These are phyloP conservation scores for Acanthosoma haemorrhoidale DNA, from an alignment of 2,888 invertebrate species.

Conservation along the genomic window DNA sequence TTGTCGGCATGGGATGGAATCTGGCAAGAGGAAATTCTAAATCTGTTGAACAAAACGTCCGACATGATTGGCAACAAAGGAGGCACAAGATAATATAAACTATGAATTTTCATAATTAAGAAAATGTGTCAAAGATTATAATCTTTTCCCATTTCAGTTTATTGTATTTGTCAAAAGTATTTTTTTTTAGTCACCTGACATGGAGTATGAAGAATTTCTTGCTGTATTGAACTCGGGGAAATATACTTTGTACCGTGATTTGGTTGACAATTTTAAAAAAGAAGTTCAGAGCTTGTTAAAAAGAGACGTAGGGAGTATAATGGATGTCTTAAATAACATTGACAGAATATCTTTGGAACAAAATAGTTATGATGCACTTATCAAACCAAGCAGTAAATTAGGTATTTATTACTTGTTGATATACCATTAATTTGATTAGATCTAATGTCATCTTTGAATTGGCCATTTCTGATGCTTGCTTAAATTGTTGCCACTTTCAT, in stretches of 20 bases:
- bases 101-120: too few species aligned
- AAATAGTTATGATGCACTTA: slow-evolving; percentile 54
- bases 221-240: slow-evolving; percentile 58
- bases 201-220: slow-evolving; percentile 64
- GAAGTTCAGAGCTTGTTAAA: slow-evolving; percentile 55
- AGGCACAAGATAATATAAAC: too few species aligned
- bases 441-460: too few species aligned
- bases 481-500: slow-evolving; percentile 17
- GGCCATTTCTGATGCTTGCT: slow-evolving; percentile 32
- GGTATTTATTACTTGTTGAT: slow-evolving; percentile 52
- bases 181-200: slow-evolving; percentile 63
- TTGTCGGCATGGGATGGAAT: too few species aligned
- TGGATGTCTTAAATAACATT: slow-evolving; percentile 59
- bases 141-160: too few species aligned
- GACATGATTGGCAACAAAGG: too few species aligned
- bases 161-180: too few species aligned
- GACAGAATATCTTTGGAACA: slow-evolving; percentile 61
- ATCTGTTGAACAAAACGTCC: too few species aligned
- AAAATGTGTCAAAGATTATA: too few species aligned
- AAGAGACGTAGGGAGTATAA: slow-evolving; percentile 53
- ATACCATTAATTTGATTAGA: too few species aligned
- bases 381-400: slow-evolving; percentile 62
- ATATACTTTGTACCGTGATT: slow-evolving; percentile 54
- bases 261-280: slow-evolving; percentile 57
- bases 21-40: too few species aligned